These are phyloP conservation scores for Harpalus rubripes DNA, from an alignment of 2,888 invertebrate genomes.

Conservation along the genomic window DNA sequence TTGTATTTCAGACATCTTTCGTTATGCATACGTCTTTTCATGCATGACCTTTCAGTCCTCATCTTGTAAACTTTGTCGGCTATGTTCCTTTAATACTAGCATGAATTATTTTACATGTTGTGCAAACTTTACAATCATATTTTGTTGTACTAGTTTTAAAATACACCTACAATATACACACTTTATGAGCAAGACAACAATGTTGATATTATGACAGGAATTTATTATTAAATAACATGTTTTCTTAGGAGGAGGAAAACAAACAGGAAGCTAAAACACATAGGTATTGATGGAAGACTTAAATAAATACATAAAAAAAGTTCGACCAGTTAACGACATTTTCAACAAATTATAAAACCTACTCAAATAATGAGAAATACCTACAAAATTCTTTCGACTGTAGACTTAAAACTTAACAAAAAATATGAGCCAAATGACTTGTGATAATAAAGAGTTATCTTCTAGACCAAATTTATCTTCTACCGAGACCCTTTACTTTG, in stretches of 20 bases:
- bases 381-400: no score
- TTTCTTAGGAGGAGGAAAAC: not conserved
- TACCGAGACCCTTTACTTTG: no score
- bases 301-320: no score
- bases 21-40: slow-evolving; percentile 30
- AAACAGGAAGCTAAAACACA: not conserved
- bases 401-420: no score
- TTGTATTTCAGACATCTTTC: slow-evolving; percentile 42
- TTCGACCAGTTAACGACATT: no score
- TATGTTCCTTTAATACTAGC: slow-evolving; percentile 22
- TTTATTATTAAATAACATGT: slow-evolving; percentile 10
- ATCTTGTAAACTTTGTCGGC: slow-evolving; percentile 11
- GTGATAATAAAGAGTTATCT: no score
- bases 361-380: no score
- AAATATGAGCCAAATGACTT: no score
- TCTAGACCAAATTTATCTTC: no score
- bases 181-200: not conserved
- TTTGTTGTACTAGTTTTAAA: slow-evolving; percentile 11
- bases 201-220: slow-evolving; percentile 1
- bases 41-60: slow-evolving; percentile 20
- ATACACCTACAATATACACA: not conserved
- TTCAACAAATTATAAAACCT: no score
- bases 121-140: slow-evolving; percentile 28
- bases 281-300: no score
- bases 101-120: slow-evolving; percentile 43